Conservation (phyloP, 2,888 invertebrate species). For the Baccha elongata region DNA sequence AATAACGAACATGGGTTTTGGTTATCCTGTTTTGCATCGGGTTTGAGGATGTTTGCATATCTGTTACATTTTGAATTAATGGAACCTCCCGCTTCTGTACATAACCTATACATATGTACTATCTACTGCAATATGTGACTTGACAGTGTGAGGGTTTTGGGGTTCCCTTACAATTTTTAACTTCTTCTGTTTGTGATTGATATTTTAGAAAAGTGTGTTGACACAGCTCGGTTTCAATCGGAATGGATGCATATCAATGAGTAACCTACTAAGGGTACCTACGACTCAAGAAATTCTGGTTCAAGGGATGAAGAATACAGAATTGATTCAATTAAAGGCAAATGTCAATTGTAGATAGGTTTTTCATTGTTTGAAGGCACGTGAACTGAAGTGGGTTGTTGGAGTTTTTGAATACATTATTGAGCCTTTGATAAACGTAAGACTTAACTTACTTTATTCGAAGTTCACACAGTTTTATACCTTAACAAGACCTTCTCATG, state of each 20-base stretch:
- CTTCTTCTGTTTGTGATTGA: neutral
- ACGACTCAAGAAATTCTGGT: neutral
- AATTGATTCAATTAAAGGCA: constrained; percentile 5
- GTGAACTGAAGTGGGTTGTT: neutral
- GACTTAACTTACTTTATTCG: too few species aligned
- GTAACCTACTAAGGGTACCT: neutral
- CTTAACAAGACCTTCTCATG: too few species aligned
- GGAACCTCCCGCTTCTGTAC: constrained; percentile 1
- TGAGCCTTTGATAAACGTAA: too few species aligned
- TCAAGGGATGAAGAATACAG: neutral
- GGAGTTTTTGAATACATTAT: neutral
- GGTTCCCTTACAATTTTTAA: neutral
- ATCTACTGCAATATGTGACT: too few species aligned
- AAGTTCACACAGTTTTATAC: too few species aligned
- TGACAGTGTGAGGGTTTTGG: neutral
- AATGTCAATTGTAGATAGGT: neutral
- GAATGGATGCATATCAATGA: constrained; percentile 53
- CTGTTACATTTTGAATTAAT: constrained; percentile 56
- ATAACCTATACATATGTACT: too few species aligned
- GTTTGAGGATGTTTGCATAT: constrained; percentile 46
- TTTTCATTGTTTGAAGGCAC: neutral
- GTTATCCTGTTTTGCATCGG: constrained; percentile 50
- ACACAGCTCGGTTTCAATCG: constrained; percentile 27
- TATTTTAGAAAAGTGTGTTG: neutral
- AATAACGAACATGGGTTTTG: constrained; percentile 38